A percentile compares a stretch with the other conserved stretches of the same genome.
These are phyloP conservation scores for Trachymyrmex septentrionalis DNA, from an alignment of 1,140 invertebrate species.

Conservation along the genomic window DNA sequence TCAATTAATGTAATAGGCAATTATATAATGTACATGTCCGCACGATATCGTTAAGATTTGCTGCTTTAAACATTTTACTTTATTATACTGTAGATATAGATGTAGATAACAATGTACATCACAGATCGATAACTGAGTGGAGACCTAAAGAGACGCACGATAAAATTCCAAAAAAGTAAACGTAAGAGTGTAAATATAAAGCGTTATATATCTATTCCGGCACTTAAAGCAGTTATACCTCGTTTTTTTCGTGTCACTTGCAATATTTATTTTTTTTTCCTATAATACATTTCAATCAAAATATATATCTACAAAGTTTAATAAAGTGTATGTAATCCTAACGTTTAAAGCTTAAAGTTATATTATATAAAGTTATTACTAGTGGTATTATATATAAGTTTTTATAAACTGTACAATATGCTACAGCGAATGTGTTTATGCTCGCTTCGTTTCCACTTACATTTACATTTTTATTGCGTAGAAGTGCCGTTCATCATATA, in stretches of 20 bases:
- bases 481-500: constrained; percentile 28
- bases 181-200: constrained; percentile 16
- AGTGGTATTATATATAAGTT: constrained; percentile 22
- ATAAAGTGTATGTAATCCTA: constrained; percentile 58
- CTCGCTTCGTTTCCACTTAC: constrained; percentile 19
- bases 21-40: neutral
- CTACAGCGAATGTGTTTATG: constrained; percentile 33
- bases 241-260: constrained; percentile 2
- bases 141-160: constrained; percentile 6
- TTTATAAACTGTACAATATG: constrained; percentile 64
- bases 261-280: neutral
- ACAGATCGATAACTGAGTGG: constrained; percentile 26
- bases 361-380: constrained; percentile 61
- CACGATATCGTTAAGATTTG: neutral
- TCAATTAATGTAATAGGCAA: neutral
- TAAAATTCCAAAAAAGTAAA: constrained; percentile 23
- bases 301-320: constrained; percentile 69
- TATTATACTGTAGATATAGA: constrained; percentile 9
- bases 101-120: constrained; percentile 41
- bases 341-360: constrained; percentile 34
- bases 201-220: neutral
- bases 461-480: constrained; percentile 42
- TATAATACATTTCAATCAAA: constrained; percentile 5
- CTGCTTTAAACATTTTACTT: constrained; percentile 54
- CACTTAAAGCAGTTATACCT: neutral